Conservation (phyloP, 2,888 invertebrate species). For the Scaeva pyrastri region DNA sequence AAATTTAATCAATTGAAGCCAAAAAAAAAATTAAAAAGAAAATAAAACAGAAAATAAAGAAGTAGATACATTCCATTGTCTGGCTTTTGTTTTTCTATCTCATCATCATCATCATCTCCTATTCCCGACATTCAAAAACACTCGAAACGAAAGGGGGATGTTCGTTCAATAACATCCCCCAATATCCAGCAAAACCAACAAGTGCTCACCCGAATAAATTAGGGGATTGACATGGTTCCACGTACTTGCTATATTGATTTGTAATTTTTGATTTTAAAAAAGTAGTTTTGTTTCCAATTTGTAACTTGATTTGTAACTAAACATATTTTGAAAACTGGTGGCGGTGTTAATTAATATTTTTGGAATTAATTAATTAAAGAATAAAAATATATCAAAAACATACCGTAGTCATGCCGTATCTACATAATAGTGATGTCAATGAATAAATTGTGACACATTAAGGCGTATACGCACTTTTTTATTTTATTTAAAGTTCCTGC, state of each 20-base stretch:
- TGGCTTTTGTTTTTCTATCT: conserved; percentile 53
- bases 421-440: too few relatives aligned
- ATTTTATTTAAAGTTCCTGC: too few relatives aligned
- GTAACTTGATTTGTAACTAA: too few relatives aligned
- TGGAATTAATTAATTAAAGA: too few relatives aligned
- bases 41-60: conserved; percentile 43
- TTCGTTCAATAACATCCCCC: conserved; percentile 49
- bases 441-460: too few relatives aligned
- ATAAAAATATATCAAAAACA: too few relatives aligned
- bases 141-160: conserved; percentile 39
- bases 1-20: conserved; percentile 73
- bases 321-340: too few relatives aligned
- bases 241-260: background rate
- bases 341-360: too few relatives aligned
- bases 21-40: conserved; percentile 30
- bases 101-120: conserved; percentile 49
- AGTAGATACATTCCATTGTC: conserved; percentile 74
- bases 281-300: too few relatives aligned
- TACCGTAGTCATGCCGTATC: too few relatives aligned
- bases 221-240: background rate
- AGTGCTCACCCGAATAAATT: conserved; percentile 41
- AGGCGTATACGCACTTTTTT: too few relatives aligned
- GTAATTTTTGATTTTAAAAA: too few relatives aligned
- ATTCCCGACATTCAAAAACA: conserved; percentile 42
- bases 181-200: conserved; percentile 36